Evolutionary conservation across 2,888 invertebrate genomes (phyloP), one percentile per base, ranked within the genome.

Genomic region (Rhogogaster chlorosoma): DNA sequence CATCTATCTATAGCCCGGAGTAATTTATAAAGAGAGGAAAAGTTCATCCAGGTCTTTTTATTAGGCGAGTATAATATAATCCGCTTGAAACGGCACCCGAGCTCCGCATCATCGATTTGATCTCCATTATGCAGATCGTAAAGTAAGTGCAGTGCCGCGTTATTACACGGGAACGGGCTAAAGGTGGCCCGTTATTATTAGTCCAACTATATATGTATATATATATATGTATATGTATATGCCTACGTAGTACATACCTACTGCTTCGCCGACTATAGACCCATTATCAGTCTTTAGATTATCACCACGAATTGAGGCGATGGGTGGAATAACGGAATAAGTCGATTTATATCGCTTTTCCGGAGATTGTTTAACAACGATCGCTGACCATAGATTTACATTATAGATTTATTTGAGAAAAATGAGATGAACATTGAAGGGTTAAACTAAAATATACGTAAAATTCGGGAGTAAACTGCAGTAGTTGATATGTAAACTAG

Each of bases 41-140:
- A 61, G 61, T 61, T 26, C 61, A 22, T 61, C 22, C 1, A 10
- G 61, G 26, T 26, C 22, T 61, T 61, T 61, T 61, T 26, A 22
- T 26, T 26, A 10, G 10, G 10, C n/a, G 61, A 26, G 61, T 61
- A 61, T 53, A 53, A 53, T 36, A 71, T 73, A 73, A 73, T 73
- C 71, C 22, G 71, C 10, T 73, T 42, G 42, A 22, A 73, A 38
- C n/a, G 42, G 71, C n/a, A 9, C 42, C 42, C 42, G 38, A n/a
- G n/a, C 38, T 29, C n/a, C 71, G 71, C n/a, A 77, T 77, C 77
- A 77, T 77, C 53, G 53, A 29, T 77, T 77, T 80, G 57, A 80
- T 61, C 80, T 80, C 80, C 49, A 61, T 80, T 80, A 80, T 80
- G 80, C 80, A 80, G 80, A 80, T 80, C 57, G 61, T 57, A 80